Evolutionary conservation across 2,888 invertebrate species (phyloP).

Genomic region (Odontothrips loti): DNA sequence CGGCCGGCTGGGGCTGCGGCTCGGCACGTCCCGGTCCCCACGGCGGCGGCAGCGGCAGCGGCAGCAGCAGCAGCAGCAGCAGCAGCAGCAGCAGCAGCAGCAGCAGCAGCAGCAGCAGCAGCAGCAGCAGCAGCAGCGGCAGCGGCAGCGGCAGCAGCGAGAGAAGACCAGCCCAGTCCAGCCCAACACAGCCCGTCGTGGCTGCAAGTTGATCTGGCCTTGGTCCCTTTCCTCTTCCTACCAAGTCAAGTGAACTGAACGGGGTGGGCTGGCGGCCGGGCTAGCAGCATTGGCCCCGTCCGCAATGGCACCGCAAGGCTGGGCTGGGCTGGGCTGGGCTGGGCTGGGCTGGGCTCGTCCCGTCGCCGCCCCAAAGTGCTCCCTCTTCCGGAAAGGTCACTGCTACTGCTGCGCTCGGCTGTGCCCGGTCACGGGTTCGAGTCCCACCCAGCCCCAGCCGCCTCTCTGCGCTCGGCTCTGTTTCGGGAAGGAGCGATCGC

Average conservation of each 20-base stretch:
- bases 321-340: not conserved
- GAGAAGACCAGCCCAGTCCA: not conserved
- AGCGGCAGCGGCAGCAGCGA: not conserved
- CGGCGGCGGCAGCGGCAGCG: not conserved
- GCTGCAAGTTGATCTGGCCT: not conserved
- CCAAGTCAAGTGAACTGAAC: not conserved
- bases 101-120: not conserved
- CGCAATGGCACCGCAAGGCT: not conserved
- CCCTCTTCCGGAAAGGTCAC: no score
- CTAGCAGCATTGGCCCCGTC: not conserved
- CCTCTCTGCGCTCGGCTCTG: no score
- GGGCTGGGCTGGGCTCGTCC: no score
- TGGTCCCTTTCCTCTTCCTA: conserved; percentile 11
- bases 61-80: not conserved
- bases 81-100: not conserved
- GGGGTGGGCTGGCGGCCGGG: not conserved
- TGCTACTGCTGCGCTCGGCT: no score
- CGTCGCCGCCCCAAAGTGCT: no score
- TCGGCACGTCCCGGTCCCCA: no score
- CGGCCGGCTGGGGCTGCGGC: no score
- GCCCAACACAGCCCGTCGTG: not conserved
- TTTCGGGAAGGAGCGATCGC: no score
- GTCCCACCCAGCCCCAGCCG: no score
- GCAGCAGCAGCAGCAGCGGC: not conserved
- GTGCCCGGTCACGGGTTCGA: no score